Evolutionary conservation across 2,888 invertebrate genomes (phyloP), one percentile per base, ranked within the genome.

Genomic region (Smittia sp.): DNA sequence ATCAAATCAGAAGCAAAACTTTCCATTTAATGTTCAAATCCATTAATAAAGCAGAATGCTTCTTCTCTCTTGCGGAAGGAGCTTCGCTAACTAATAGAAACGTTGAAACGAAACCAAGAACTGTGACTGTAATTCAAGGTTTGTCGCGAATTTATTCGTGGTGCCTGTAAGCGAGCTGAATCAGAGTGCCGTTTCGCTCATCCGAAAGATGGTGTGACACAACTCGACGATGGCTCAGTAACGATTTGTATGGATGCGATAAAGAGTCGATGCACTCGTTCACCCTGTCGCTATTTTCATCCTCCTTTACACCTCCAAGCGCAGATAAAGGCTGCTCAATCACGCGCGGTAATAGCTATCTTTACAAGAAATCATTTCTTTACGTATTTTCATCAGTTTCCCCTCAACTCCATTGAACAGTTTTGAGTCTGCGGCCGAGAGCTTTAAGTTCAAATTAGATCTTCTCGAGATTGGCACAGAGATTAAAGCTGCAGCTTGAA

Each of bases 171-270:
- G 89, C 93, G 96, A 86, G 91, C 93, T 85, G 95, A 95, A 88
- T 89, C 91, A 85, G 96, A 96, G 89, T 97, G 96, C 90, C 95
- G 96, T 88, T 96, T 93, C 91, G 96, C 96, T 88, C 96, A 96
- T 90, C 96, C 96, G 87, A 91, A 94, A 87, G 92, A 95, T 87
- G 91, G 93, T 87, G 94, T 96, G 86, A 91, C 91, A 86, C 91
- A 94, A 87, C 95, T 94, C 88, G 92, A 93, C 87, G 96, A 96
- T 90, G 96, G 96, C 91, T 92, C 94, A 87, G 96, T 96, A 90
- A 96, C 96, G 88, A 96, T 96, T 90, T 97, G 97, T 94, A 96
- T 96, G 96, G 96, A 97, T 91, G 96, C 94, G 90, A 93, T 96
- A 89, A 94, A 94, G 90, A 94, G 94, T 89, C 92, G 94, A 90